phyloP scores from a whole-genome alignment of 2,797 vertebrate genomes.

The Sebastes goodei region DNA sequence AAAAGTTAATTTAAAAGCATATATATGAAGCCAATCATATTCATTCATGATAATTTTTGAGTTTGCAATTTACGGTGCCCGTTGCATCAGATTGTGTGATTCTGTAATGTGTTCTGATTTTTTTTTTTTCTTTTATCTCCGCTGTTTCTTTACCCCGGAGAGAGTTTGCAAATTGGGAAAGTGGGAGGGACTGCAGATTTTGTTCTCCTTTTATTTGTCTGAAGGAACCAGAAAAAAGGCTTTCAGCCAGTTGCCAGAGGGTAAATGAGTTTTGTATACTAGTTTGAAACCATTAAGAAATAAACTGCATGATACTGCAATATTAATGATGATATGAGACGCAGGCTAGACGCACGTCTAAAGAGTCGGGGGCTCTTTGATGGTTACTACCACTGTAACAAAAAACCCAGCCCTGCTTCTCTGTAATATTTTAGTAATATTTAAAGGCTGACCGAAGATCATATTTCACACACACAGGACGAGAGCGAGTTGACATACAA shows the following conservation, averaged over 20 bases:
- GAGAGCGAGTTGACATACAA: too few species aligned
- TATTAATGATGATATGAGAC: conserved; percentile 36
- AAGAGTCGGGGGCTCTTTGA: neutral
- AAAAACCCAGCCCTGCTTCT: neutral
- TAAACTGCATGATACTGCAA: conserved; percentile 31
- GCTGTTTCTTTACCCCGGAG: conserved; percentile 24
- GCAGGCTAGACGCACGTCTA: neutral
- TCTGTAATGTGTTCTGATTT: neutral
- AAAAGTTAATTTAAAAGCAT: neutral
- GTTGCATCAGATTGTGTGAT: conserved; percentile 37
- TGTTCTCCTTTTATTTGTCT: conserved; percentile 47
- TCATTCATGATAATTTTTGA: neutral
- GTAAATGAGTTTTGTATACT: conserved; percentile 36
- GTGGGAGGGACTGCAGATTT: conserved; percentile 30
- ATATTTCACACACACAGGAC: too few species aligned
- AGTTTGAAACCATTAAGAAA: conserved; percentile 46
- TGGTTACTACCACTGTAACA: neutral
- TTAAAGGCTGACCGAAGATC: too few species aligned
- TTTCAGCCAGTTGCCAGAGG: conserved; percentile 29
- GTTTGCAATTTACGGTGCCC: neutral
- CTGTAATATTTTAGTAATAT: neutral
- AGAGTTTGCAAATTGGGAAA: conserved; percentile 46
- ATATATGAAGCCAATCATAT: neutral
- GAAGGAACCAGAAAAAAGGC: conserved; percentile 20
- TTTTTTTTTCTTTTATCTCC: neutral